A percentile compares a stretch with the other conserved stretches of the same genome.
Evolutionary conservation across 2,797 vertebrate species (phyloP).

Genomic region (Catostomus latipinnis): DNA sequence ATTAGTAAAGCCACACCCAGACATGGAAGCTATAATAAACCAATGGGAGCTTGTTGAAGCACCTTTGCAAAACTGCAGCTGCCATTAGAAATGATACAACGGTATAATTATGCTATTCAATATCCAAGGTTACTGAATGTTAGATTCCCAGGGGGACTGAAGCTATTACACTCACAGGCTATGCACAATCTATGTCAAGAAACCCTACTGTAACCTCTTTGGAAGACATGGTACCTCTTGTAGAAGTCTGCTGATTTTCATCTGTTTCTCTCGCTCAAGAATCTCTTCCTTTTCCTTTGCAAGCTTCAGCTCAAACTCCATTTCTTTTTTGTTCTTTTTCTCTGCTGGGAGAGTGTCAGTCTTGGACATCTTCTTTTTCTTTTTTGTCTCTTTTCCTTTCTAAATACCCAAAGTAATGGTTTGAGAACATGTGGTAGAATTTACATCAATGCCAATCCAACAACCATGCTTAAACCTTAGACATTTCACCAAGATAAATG

Average conservation of each 20-base stretch:
- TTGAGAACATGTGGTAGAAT: background rate
- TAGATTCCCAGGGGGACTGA: background rate
- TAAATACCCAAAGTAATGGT: conserved; percentile 64
- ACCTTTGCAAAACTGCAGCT: background rate
- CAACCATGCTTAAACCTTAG: background rate
- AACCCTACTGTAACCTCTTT: conserved; percentile 18
- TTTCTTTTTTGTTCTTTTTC: conserved; percentile 94
- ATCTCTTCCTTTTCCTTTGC: conserved; percentile 97
- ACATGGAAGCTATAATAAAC: conserved; percentile 6
- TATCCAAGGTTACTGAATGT: background rate
- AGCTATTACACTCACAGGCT: background rate
- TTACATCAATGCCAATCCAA: background rate
- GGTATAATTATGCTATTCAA: background rate
- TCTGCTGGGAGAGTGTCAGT: conserved; percentile 90
- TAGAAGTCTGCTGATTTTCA: conserved; percentile 97
- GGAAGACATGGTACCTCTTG: conserved; percentile 88
- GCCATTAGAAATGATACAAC: background rate
- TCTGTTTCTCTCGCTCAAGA: conserved; percentile 93
- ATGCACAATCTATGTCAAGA: background rate
- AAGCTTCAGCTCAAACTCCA: conserved; percentile 97
- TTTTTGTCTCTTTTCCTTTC: conserved; percentile 91
- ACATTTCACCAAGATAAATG: conserved; percentile 29
- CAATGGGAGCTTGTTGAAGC: background rate
- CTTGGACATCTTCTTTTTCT: conserved; percentile 87
- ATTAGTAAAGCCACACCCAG: conserved; percentile 45